Base-by-base conservation (phyloP, 2,113 vertebrate species). In the Hippocampus guttulatus region DNA sequence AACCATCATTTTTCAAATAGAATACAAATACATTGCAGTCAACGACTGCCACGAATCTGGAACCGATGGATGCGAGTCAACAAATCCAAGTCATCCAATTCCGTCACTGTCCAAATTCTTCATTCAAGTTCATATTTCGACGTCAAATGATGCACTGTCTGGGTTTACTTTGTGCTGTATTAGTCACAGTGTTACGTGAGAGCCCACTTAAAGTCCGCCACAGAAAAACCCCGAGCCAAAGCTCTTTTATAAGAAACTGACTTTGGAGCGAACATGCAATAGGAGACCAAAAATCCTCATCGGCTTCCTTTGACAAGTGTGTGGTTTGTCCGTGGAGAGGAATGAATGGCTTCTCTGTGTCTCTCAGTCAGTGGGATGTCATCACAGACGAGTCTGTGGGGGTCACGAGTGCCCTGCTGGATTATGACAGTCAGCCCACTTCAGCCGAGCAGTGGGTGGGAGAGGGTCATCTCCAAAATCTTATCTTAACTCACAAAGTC, bases 321-420 rank as follows among this genome's bases (percentile, higher is more conserved):
- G 78, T 77, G 81, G 80, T 84, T 86, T 84, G 60, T 64, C 57
- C 78, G 76, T 76, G 69, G 72, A 77, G 74, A 80, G 62, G 65
- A 74, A 87, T 88, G 82, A 87, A 87, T 83, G 71, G 81, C 66
- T 79, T 27, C 77, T 81, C 79, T 88, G 86, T 88, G 88, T 80
- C 70, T 84, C 70, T 84, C 69, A 74, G 79, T 87, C 80, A 85
- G 64, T 51, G 49, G 54, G 71, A 70, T 64, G 81, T 87, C 79
- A 85, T 82, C 79, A 71, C 45, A 70, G 74, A 71, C 64, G 67
- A 81, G 74, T 75, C 82, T 27, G 58, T 64, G 67, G 83, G 79
- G 77, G 88, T 65, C 64, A 47, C 49, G 65, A 71, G 58, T 51
- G 70, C 75, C 74, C 69, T 76, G 63, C 64, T 33, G 58, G 67